Evolutionary conservation across 2,888 invertebrate genomes (phyloP), one percentile per base, ranked within the genome.

Genomic region (Disparrhopalites patrizii): DNA sequence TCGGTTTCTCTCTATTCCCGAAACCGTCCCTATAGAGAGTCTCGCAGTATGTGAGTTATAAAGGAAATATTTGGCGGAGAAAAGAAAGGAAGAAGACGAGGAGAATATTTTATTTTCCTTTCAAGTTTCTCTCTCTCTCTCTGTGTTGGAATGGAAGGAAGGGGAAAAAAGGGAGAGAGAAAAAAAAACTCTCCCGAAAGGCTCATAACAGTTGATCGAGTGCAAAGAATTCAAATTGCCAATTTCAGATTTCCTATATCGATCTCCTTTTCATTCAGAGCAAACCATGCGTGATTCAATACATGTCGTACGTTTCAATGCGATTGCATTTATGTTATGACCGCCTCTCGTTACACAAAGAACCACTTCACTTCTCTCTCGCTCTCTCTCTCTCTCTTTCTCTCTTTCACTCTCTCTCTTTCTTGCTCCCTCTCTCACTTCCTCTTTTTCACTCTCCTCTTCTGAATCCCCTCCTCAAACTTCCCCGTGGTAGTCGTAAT

Each of bases 221-320:
- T 74, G 70, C 70, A 72, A 72, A 74, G 74, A 74, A 71, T 74
- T 74, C 68, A 72, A 74, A 73, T 68, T 73, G 70, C 70, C 72
- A 70, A 70, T 74, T 72, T 68, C 70, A 73, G 74, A 72, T 72
- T 74, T 72, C 67, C 69, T 71, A 68, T 70, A 69, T 70, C 70
- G 71, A 69, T 69, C 66, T 63, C 51, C 65, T 61, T 61, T 55
- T 65, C 52, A 50, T 55, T 63, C 47, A 28, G 55, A 60, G 62
- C 25, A 63, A 63, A 54, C 63, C 63, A 63, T 55, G 63, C 63
- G 63, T 63, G 55, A 63, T 54, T 63, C 63, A 63, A 63, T 63
- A 63, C 63, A 63, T 63, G 63, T 54, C 55, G 50, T 61, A 61
- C 50, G 60, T 61, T 61, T 61, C 60, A 61, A 61, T 61, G 60